Base-by-base conservation (phyloP, 1,140 invertebrate species). In the Drosophila navojoa region DNA sequence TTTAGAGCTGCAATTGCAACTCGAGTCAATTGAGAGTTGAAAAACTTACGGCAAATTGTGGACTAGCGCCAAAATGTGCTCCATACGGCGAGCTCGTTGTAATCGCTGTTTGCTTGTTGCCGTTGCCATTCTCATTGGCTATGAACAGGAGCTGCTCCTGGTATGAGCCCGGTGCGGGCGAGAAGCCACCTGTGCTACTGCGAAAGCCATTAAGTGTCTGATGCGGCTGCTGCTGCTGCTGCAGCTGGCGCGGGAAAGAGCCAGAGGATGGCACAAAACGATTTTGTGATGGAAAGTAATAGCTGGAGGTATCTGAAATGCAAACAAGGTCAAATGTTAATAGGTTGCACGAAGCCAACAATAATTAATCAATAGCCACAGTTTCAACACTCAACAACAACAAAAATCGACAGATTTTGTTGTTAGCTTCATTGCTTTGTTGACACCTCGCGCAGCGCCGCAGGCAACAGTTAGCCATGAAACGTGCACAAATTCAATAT, bases 111-210 rank as follows among this genome's bases (percentile, higher is more conserved):
- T 79, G 80, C 15, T 89, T 89, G 52, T 69, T 71, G 61, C 32
- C 64, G 16, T 68, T 69, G 55, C 69, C 68, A 42, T 74, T 90
- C 44, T 91, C 90, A 55, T 90, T 91, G 70, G 75, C 85, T 38
- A 91, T 89, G 55, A 91, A 91, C 11, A 91, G 66, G 19, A 91
- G 75, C 57, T 91, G 90, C 52, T 91, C 90, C 58, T 91, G 90
- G 77, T 91, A 91, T n/a, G 90, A 91, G 11, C 82, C 90, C 5
- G 90, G 90, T 5, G 82, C 68, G 4, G 74, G 72, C 1, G 84
- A 76, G 44, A 73, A 90, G 5, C 70, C 85, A 13, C 55, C 67
- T 7, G 71, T 57, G 29, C 52, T 71, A 19, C 63, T 29, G 1
- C 82, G 72, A 69, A 61, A 80, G 3, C 71, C 73, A 29, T 40